Evolutionary conservation across 2,797 vertebrate genomes (phyloP).

Genomic region (Dendrocincla tyrannina): DNA sequence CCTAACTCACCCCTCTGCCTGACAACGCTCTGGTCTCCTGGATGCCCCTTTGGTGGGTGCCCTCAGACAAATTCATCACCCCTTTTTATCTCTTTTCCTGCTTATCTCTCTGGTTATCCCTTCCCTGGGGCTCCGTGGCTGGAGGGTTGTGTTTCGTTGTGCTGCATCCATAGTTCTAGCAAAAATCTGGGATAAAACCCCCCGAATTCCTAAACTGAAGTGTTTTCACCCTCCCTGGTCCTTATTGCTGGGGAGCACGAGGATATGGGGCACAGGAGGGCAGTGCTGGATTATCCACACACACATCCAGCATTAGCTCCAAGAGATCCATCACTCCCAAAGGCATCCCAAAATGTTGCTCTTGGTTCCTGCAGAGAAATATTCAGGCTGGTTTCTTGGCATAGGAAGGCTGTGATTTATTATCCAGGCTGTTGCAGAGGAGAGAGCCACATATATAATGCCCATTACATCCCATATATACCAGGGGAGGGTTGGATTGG

Average conservation of each 20-base stretch:
- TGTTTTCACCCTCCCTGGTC: accelerated
- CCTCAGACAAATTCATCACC: background rate
- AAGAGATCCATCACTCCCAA: background rate
- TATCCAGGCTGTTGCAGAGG: background rate
- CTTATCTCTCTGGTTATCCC: background rate
- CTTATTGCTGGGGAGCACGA: background rate
- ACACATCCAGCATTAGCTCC: background rate
- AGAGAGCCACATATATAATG: background rate
- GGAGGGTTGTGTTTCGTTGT: background rate
- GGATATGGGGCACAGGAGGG: background rate
- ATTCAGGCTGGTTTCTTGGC: background rate
- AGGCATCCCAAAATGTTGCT: background rate
- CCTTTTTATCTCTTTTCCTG: background rate
- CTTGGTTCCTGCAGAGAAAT: background rate
- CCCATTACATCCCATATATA: background rate
- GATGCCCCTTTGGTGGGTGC: background rate
- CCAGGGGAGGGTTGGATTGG: background rate
- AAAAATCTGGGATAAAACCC: background rate
- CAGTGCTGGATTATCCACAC: background rate
- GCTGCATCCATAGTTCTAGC: background rate
- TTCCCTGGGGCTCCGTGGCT: accelerated
- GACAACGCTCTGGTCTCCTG: background rate
- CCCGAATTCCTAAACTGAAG: background rate
- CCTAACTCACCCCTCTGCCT: background rate
- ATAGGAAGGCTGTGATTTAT: background rate